phyloP scores from a whole-genome alignment of 2,888 invertebrate genomes.

The Catocala fraxini region DNA sequence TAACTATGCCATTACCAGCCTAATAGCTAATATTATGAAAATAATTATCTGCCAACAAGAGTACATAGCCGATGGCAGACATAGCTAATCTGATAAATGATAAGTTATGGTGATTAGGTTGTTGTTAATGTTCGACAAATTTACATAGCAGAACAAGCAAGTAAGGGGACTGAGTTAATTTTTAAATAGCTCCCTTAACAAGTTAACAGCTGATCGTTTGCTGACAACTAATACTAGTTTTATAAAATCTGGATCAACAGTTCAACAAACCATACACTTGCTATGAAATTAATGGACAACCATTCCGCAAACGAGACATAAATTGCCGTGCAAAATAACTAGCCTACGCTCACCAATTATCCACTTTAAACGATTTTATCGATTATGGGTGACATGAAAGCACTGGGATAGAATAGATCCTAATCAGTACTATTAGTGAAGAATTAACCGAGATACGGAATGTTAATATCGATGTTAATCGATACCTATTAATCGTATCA shows the following conservation, averaged over 20 bases:
- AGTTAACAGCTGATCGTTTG: too few relatives aligned
- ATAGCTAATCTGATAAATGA: too few relatives aligned
- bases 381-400: constrained; percentile 43
- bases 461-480: constrained; percentile 48
- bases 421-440: constrained; percentile 45
- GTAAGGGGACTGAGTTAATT: too few relatives aligned
- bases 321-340: constrained; percentile 46
- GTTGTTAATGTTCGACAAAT: too few relatives aligned
- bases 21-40: too few relatives aligned
- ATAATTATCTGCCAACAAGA: too few relatives aligned
- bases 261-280: constrained; percentile 41
- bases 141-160: too few relatives aligned
- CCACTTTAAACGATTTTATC: constrained; percentile 42
- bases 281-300: constrained; percentile 40
- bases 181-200: too few relatives aligned
- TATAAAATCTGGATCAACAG: constrained; percentile 37
- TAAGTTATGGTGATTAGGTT: too few relatives aligned
- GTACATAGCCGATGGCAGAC: too few relatives aligned
- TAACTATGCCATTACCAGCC: too few relatives aligned
- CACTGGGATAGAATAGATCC: constrained; percentile 42
- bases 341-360: constrained; percentile 40
- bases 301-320: constrained; percentile 40
- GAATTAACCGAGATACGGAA: constrained; percentile 41
- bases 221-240: constrained; percentile 1
- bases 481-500: constrained; percentile 37